Percentiles rank a stretch among this genome's conserved stretches.
phyloP scores from a whole-genome alignment of 2,888 invertebrate species.

The Scaptomyza polygonia region DNA sequence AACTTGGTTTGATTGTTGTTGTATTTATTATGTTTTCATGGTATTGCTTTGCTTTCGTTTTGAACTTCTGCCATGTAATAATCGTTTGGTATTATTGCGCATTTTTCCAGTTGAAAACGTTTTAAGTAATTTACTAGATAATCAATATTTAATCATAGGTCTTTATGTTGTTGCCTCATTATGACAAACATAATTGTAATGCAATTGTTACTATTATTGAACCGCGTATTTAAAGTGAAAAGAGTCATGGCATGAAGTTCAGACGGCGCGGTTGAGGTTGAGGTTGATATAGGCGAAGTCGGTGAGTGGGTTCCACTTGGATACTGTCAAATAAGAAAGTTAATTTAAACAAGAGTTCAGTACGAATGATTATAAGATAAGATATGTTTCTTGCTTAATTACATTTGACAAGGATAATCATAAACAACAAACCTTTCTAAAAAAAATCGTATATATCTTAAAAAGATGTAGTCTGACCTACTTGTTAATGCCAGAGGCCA shows the following conservation, averaged over 20 bases:
- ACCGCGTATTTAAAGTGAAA: conserved; percentile 36
- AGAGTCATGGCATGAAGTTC: conserved; percentile 40
- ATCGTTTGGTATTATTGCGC: conserved; percentile 61
- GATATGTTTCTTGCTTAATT: too few species aligned
- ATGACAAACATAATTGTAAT: conserved; percentile 52
- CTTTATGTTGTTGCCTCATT: conserved; percentile 54
- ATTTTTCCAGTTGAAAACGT: conserved; percentile 63
- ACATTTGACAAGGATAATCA: too few species aligned
- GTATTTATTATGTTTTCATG: conserved; percentile 11
- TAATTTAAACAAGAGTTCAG: not conserved
- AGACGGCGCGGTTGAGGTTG: conserved; percentile 24
- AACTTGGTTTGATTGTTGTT: not conserved
- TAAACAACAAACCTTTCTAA: not conserved
- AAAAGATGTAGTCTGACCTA: conserved; percentile 55
- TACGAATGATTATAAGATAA: too few species aligned
- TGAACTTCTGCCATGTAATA: conserved; percentile 55
- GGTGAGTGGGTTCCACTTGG: conserved; percentile 3
- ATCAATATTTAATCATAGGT: conserved; percentile 72
- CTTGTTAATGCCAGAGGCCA: conserved; percentile 45
- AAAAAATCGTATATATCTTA: conserved; percentile 3
- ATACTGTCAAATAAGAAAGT: conserved; percentile 24
- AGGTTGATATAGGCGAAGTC: not conserved
- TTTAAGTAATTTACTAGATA: conserved; percentile 53
- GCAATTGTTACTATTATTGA: conserved; percentile 25
- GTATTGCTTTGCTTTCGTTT: conserved; percentile 45